Conservation (phyloP, 2,888 invertebrate genomes). For the Lathronympha strigana region DNA sequence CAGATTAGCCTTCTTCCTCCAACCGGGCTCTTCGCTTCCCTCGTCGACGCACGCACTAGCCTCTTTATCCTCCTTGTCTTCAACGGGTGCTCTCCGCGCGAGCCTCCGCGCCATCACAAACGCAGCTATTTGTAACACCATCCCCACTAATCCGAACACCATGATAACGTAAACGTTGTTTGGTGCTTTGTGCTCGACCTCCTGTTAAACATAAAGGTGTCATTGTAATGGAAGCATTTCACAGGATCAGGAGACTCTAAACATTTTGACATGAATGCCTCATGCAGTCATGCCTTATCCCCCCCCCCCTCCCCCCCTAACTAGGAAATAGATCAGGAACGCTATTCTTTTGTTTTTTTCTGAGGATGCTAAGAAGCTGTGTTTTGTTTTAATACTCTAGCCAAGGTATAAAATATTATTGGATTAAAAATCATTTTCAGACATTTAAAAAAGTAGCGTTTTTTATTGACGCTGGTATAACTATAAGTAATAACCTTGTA, state of each 20-base stretch:
- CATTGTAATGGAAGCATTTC: neutral
- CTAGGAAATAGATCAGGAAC: no score
- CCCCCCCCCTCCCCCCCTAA: no score
- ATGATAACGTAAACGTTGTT: constrained; percentile 75
- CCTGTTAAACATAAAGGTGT: constrained; percentile 56
- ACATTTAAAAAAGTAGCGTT: neutral
- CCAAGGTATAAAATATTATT: no score
- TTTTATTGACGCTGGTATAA: neutral
- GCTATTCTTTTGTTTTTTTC: no score
- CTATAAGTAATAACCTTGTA: neutral
- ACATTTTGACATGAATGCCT: no score
- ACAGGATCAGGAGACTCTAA: no score
- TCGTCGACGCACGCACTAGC: constrained; percentile 47
- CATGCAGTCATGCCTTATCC: no score
- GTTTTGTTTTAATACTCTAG: no score
- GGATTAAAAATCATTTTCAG: no score
- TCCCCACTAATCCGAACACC: constrained; percentile 66
- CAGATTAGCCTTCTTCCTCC: constrained; percentile 76
- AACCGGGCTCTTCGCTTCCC: constrained; percentile 62
- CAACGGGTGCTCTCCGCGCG: constrained; percentile 45
- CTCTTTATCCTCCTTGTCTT: constrained; percentile 33
- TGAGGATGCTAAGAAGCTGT: no score
- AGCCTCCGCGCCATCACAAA: constrained; percentile 71
- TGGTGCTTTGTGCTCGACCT: constrained; percentile 77
- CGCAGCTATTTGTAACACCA: constrained; percentile 72